These are phyloP conservation scores for Neodiprion fabricii DNA, from an alignment of 1,140 invertebrate genomes.

Conservation along the genomic window DNA sequence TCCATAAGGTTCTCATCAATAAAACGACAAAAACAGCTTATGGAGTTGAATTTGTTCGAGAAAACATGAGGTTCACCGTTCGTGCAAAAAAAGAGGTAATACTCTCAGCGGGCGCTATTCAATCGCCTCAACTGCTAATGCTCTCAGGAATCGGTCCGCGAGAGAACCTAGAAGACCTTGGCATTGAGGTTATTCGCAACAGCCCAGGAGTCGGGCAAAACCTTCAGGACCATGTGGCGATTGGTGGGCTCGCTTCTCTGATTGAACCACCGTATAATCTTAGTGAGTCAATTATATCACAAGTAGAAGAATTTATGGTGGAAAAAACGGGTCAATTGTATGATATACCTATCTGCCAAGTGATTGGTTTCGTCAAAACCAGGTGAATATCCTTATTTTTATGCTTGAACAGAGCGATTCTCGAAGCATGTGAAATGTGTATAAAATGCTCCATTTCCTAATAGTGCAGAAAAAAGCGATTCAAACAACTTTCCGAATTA, in stretches of 20 bases:
- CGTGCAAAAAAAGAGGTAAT: constrained; percentile 66
- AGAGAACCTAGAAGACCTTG: constrained; percentile 57
- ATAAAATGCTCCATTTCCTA: too few species aligned
- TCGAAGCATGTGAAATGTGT: too few species aligned
- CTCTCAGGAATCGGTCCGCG: constrained; percentile 66
- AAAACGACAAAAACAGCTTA: constrained; percentile 65
- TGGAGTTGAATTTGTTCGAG: constrained; percentile 72
- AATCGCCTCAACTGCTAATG: constrained; percentile 69
- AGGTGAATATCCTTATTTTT: constrained; percentile 32
- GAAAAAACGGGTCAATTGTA: constrained; percentile 63
- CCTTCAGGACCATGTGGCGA: constrained; percentile 79
- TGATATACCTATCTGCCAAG: constrained; percentile 71
- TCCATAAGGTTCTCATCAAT: constrained; percentile 74
- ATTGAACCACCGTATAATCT: constrained; percentile 66
- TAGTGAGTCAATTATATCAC: constrained; percentile 53
- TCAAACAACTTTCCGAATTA: too few species aligned
- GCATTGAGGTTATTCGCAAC: constrained; percentile 67
- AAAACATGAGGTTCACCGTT: constrained; percentile 56
- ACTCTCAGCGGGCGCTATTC: constrained; percentile 65
- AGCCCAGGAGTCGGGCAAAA: constrained; percentile 81
- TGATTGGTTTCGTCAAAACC: constrained; percentile 72
- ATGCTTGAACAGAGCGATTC: too few species aligned
- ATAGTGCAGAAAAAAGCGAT: too few species aligned
- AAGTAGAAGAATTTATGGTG: constrained; percentile 34
- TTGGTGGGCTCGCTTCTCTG: constrained; percentile 72